phyloP scores from a whole-genome alignment of 2,888 invertebrate species.

The Drosophila lacicola region DNA sequence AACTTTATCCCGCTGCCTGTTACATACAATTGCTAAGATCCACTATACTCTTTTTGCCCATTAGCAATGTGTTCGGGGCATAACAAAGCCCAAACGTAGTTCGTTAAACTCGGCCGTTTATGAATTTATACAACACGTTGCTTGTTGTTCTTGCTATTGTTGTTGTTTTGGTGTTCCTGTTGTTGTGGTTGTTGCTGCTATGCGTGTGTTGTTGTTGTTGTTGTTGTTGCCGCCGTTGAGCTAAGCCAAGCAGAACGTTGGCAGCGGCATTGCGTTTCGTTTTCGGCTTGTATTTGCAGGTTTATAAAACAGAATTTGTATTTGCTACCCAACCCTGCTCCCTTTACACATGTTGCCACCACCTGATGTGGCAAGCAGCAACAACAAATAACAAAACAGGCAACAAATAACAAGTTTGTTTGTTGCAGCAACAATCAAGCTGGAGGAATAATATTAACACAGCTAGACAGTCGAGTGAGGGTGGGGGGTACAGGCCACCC shows the following conservation, averaged over 20 bases:
- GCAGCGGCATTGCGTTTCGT: constrained; percentile 49
- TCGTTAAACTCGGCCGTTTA: constrained; percentile 73
- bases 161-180: constrained; percentile 9
- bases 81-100: constrained; percentile 55
- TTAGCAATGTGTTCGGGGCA: too few relatives aligned
- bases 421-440: constrained; percentile 44
- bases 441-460: constrained; percentile 34
- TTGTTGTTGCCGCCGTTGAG: constrained; percentile 44
- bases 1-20: too few relatives aligned
- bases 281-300: constrained; percentile 52
- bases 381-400: constrained; percentile 6
- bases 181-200: constrained; percentile 21
- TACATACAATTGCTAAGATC: too few relatives aligned
- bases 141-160: constrained; percentile 27
- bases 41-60: too few relatives aligned
- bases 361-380: constrained; percentile 24
- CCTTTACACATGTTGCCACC: background rate
- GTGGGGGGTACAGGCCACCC: constrained; percentile 22
- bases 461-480: background rate
- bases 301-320: constrained; percentile 59
- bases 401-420: constrained; percentile 31
- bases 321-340: constrained; percentile 23
- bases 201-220: constrained; percentile 16
- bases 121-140: constrained; percentile 63
- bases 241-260: constrained; percentile 69